Base-by-base conservation (phyloP, 1,140 invertebrate species). In the Bombus affinis region DNA sequence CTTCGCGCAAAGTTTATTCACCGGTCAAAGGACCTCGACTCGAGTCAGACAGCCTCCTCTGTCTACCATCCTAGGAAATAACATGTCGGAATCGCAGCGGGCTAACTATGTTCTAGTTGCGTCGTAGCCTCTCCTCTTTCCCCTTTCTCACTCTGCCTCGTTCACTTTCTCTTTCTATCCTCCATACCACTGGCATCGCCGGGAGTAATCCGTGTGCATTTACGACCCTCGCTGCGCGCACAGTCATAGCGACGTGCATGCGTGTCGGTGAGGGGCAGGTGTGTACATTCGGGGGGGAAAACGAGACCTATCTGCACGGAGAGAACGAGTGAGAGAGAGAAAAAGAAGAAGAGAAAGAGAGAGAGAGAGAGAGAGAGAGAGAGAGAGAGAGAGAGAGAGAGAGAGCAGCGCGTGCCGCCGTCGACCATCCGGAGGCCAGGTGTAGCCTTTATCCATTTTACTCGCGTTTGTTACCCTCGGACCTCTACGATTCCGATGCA, bases 361-460 rank as follows among this genome's bases (percentile, higher is more conserved):
- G 70, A 39, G 81, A 37, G 10, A 32, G n/a, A 47, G 72, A 35
- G 5, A 39, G 37, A 37, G n/a, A n/a, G n/a, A n/a, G n/a, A n/a
- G n/a, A n/a, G 74, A 88, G 85, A 84, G 78, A 77, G 66, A 59
- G n/a, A 68, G 70, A 39, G 81, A 37, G 5, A 86, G 90, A 83
- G 88, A 83, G 79, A 81, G 83, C 81, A 92, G 93, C 94, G 94
- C 94, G 94, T 94, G 93, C 94, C 92, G 88, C 89, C 94, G 92
- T 92, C 94, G 93, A 94, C 93, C 93, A 94, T 94, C 93, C 93
- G 93, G 93, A 94, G 93, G 93, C 94, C 94, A 94, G 94, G 93
- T 94, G 94, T 93, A 94, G 90, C 91, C 93, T 94, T 93, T 93
- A 94, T 94, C 92, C 92, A 92, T 94, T 94, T 94, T 93, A 93